Conservation (phyloP, 2,888 invertebrate genomes). For the Metellina segmentata region DNA sequence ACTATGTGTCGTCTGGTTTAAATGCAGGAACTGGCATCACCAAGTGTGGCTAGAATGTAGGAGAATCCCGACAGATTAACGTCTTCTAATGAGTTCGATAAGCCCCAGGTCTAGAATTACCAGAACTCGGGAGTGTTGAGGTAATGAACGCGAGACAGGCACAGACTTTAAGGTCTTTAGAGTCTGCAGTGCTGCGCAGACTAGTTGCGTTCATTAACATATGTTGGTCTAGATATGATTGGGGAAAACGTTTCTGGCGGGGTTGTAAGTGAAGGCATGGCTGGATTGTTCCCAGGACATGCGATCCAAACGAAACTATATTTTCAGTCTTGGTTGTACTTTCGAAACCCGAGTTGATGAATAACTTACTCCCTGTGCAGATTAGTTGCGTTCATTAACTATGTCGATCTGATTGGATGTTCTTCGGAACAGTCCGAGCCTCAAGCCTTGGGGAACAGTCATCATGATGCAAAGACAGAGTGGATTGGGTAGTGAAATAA, state of each 20-base stretch:
- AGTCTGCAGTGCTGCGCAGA: background rate
- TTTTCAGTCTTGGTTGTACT: too few relatives aligned
- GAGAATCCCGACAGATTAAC: constrained; percentile 26
- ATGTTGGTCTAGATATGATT: background rate
- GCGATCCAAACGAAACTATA: background rate
- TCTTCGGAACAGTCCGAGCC: too few relatives aligned
- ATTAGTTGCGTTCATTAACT: too few relatives aligned
- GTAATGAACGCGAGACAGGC: constrained; percentile 1
- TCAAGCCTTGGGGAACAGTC: too few relatives aligned
- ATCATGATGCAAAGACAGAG: too few relatives aligned
- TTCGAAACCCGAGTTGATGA: too few relatives aligned
- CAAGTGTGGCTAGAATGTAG: background rate
- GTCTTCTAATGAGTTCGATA: constrained; percentile 50
- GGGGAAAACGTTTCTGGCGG: background rate
- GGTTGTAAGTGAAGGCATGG: background rate
- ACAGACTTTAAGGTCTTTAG: background rate
- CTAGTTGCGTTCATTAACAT: background rate
- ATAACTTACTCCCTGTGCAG: too few relatives aligned
- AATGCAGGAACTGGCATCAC: constrained; percentile 1
- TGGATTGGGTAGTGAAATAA: too few relatives aligned
- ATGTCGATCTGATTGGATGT: too few relatives aligned
- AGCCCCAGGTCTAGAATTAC: constrained; percentile 1
- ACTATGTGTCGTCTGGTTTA: constrained; percentile 17
- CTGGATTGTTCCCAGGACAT: background rate
- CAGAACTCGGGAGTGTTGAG: too few relatives aligned